Evolutionary conservation across 2,888 invertebrate species (phyloP), one percentile per base, ranked within the genome.

Genomic region (Chymomyza amoena): DNA sequence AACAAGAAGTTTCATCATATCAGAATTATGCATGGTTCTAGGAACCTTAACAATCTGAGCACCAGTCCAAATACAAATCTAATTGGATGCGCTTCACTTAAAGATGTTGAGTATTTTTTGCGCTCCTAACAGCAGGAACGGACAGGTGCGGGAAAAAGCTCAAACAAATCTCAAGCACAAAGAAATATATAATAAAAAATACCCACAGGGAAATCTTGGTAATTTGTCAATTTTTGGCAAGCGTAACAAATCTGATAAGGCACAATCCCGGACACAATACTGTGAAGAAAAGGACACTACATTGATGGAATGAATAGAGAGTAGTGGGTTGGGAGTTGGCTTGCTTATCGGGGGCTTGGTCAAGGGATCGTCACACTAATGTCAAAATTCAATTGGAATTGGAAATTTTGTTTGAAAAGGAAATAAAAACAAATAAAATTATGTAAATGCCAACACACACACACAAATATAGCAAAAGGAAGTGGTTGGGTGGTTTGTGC

Each of bases 331-430:
- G 7, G 0, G 2, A 10, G 20, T 18, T n/a, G 61, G 66, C 20
- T 13, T 18, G 28, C 10, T 25, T 25, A 25, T 25, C 25, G 25
- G 36, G 61, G 63, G 57, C 45, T n/a, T 20, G 62, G 28, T 18
- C 39, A 9, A 28, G 62, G 59, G 25, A 66, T 57, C 61, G 64
- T 68, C 51, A n/a, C 62, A 76, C 84, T 83, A 83, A 82, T 79
- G 82, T 83, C 79, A 84, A 84, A 83, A 83, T 83, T 83, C 82
- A 83, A 83, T 83, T 86, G 75, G 67, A 77, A 84, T 75, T 82
- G 77, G 76, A 72, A 74, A 74, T 72, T 79, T 75, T 72, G 78
- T 73, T 69, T 72, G 68, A 66, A 75, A 70, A 59, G 75, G 73
- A 78, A 84, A 83, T 78, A 73, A 76, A 79, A 81, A 85, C 81